phyloP scores from a whole-genome alignment of 2,888 invertebrate genomes.

The Temnothorax rugatulus region DNA sequence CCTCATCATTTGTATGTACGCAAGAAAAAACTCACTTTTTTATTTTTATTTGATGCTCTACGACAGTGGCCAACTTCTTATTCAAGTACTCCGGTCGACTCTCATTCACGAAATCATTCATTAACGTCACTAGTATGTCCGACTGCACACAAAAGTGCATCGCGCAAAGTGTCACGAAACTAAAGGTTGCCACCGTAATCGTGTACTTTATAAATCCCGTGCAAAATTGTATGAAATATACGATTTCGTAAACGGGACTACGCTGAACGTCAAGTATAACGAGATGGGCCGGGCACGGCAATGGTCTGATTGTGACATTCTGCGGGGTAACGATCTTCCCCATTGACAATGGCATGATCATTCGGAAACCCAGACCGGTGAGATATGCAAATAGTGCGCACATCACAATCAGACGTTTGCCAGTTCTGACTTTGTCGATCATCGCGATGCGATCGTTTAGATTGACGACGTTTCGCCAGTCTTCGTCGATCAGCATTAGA shows the following conservation, averaged over 20 bases:
- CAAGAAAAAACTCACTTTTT: constrained; percentile 1
- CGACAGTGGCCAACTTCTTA: constrained; percentile 46
- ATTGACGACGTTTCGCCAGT: constrained; percentile 66
- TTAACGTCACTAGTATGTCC: constrained; percentile 56
- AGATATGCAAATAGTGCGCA: background rate
- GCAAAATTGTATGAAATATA: constrained; percentile 58
- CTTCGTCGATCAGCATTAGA: constrained; percentile 63
- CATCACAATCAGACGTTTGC: constrained; percentile 7
- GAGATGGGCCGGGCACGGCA: constrained; percentile 64
- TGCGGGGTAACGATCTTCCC: constrained; percentile 11
- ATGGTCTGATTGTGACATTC: constrained; percentile 67
- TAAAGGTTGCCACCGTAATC: constrained; percentile 48
- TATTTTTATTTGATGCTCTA: constrained; percentile 57
- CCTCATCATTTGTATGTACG: no score
- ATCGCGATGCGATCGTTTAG: background rate
- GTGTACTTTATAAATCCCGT: constrained; percentile 56
- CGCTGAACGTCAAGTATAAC: constrained; percentile 59
- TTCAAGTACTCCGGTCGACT: background rate
- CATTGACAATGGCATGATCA: background rate
- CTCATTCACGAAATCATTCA: constrained; percentile 55
- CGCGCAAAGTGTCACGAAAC: constrained; percentile 61
- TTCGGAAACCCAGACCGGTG: background rate
- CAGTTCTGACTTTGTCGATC: background rate
- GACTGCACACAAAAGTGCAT: constrained; percentile 71
- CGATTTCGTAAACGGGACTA: constrained; percentile 64